A percentile compares a stretch with the other conserved stretches of the same genome.
Conservation (phyloP, 2,113 vertebrate genomes). For the Centrocercus urophasianus region DNA sequence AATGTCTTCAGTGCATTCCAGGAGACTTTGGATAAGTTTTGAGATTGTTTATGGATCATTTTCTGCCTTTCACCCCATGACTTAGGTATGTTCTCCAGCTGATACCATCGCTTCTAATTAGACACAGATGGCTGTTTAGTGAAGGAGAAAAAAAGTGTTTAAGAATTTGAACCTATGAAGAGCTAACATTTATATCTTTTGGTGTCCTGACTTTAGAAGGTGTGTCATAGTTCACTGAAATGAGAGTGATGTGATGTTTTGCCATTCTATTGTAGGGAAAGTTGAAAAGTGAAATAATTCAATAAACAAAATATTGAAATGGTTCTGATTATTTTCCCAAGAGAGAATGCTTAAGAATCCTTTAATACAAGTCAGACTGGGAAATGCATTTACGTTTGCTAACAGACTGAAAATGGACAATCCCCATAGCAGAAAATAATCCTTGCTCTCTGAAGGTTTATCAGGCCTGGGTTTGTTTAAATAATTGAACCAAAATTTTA, state of each 20-base stretch:
- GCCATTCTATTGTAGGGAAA: neutral
- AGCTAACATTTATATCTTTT: conserved; percentile 21
- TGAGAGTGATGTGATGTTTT: neutral
- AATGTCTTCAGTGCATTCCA: conserved; percentile 25
- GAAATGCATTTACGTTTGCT: neutral
- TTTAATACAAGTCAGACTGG: neutral
- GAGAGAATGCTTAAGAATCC: neutral
- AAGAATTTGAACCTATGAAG: conserved; percentile 22
- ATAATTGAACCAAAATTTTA: neutral
- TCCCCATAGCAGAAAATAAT: neutral
- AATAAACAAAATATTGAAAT: neutral
- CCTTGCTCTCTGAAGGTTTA: neutral
- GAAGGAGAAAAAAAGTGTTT: neutral
- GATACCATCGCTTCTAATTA: conserved; percentile 58
- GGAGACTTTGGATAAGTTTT: conserved; percentile 27
- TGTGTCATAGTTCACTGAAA: neutral
- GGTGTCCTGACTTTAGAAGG: neutral
- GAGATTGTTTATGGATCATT: conserved; percentile 44
- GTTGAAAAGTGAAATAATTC: neutral
- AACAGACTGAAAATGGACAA: neutral
- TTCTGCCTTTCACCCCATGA: conserved; percentile 49
- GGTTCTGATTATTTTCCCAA: neutral
- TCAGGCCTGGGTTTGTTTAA: neutral
- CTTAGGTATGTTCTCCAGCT: conserved; percentile 40
- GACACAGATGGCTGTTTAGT: conserved; percentile 35